phyloP scores from a whole-genome alignment of 2,113 vertebrate genomes.

The Tyto alba region DNA sequence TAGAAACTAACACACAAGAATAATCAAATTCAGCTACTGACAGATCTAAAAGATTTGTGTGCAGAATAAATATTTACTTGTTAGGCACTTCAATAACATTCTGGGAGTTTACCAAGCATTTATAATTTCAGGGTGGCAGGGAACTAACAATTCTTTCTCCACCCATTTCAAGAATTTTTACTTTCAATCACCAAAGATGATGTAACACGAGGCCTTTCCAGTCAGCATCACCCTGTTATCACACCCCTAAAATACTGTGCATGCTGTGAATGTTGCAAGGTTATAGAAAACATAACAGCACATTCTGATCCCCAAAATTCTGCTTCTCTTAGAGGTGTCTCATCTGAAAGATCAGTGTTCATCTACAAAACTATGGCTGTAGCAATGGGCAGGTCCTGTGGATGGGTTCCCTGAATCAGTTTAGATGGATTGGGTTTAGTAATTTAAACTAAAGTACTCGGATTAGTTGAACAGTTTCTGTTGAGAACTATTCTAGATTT shows the following conservation, averaged over 20 bases:
- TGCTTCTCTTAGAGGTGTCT: not conserved
- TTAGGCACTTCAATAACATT: not conserved
- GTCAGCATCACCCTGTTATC: not conserved
- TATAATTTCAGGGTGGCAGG: conserved; percentile 5
- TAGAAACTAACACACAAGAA: conserved; percentile 27
- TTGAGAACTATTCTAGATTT: not conserved
- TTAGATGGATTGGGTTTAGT: not conserved
- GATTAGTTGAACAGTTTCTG: not conserved
- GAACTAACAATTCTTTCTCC: conserved; percentile 8
- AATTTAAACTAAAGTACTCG: not conserved
- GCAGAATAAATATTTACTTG: conserved; percentile 39
- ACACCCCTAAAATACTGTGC: not conserved
- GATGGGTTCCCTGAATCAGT: not conserved
- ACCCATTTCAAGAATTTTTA: conserved; percentile 41
- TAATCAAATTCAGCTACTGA: conserved; percentile 21
- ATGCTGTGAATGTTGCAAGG: not conserved
- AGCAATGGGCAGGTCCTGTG: not conserved
- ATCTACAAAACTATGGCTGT: not conserved
- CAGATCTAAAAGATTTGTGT: not conserved
- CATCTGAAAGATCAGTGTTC: not conserved
- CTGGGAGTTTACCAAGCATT: not conserved
- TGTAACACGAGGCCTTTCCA: not conserved
- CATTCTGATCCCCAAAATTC: not conserved
- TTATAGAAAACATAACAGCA: not conserved
- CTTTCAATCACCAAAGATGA: conserved; percentile 23